phyloP scores from a whole-genome alignment of 2,113 vertebrate species.

The Oryzias melastigma region DNA sequence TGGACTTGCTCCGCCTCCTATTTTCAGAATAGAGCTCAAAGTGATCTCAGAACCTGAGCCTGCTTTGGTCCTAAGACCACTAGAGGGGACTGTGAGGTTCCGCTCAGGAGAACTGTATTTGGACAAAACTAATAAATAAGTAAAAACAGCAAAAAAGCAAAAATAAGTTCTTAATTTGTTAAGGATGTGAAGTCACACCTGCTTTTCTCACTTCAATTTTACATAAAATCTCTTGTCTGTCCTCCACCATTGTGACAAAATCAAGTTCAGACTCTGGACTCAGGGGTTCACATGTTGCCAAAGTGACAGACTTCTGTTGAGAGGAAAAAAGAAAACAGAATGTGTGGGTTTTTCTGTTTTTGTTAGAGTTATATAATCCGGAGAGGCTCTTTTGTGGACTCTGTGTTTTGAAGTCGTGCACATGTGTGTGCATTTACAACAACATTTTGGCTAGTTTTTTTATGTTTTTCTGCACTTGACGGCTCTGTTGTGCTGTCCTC shows the following conservation, averaged over 20 bases:
- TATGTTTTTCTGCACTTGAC: constrained; percentile 11
- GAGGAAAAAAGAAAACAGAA: not conserved
- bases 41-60: no score
- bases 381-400: constrained; percentile 1
- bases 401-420: constrained; percentile 1
- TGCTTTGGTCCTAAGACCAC: no score
- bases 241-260: not conserved
- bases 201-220: constrained; percentile 26
- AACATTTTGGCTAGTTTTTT: constrained; percentile 3
- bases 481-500: constrained; percentile 10
- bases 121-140: no score
- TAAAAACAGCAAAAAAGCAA: no score
- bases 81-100: no score
- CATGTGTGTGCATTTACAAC: not conserved
- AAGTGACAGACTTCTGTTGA: constrained; percentile 31
- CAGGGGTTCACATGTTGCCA: not conserved
- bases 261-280: constrained; percentile 3
- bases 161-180: no score
- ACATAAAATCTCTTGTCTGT: constrained; percentile 34
- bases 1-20: no score
- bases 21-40: no score
- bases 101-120: no score
- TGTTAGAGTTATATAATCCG: constrained; percentile 11
- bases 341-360: constrained; percentile 10
- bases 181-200: not conserved